Evolutionary conservation across 1,140 invertebrate species (phyloP).

Genomic region (Glossosoma conforme): DNA sequence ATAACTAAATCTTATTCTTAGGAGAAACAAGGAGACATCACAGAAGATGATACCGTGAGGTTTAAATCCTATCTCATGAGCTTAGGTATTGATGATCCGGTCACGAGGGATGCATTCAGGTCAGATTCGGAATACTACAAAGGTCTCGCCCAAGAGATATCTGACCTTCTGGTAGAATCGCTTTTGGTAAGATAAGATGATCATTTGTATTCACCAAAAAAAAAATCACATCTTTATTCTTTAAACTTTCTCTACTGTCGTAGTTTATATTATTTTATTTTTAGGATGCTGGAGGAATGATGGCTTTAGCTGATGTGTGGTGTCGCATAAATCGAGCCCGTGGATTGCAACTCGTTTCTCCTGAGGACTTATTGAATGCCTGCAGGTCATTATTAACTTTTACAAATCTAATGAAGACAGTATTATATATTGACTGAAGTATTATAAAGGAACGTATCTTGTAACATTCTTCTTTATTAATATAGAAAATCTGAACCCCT

Average conservation of each 20-base stretch:
- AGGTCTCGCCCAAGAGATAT: conserved; percentile 83
- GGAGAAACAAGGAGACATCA: conserved; percentile 93
- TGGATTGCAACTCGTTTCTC: conserved; percentile 84
- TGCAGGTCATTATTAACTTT: conserved; percentile 58
- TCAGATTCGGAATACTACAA: conserved; percentile 83
- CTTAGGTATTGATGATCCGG: conserved; percentile 95
- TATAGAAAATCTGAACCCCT: too few species aligned
- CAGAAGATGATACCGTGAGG: conserved; percentile 93
- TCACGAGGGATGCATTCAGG: conserved; percentile 85
- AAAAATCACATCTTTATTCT: too few species aligned
- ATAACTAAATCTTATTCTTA: conserved; percentile 45
- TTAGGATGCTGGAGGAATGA: conserved; percentile 90
- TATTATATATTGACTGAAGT: too few species aligned
- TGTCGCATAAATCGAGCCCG: conserved; percentile 90
- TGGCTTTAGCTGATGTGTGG: conserved; percentile 94
- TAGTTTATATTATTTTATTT: conserved; percentile 31
- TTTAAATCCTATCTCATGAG: conserved; percentile 96
- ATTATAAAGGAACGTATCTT: too few species aligned
- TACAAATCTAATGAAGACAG: too few species aligned
- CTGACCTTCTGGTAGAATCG: conserved; percentile 73
- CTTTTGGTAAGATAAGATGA: conserved; percentile 78
- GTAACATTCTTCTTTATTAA: too few species aligned
- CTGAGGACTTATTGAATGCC: conserved; percentile 91
- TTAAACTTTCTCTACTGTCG: neutral
- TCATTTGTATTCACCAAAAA: too few species aligned